Conservation (phyloP, 1,140 invertebrate genomes). For the Drosophila kepulauana region DNA sequence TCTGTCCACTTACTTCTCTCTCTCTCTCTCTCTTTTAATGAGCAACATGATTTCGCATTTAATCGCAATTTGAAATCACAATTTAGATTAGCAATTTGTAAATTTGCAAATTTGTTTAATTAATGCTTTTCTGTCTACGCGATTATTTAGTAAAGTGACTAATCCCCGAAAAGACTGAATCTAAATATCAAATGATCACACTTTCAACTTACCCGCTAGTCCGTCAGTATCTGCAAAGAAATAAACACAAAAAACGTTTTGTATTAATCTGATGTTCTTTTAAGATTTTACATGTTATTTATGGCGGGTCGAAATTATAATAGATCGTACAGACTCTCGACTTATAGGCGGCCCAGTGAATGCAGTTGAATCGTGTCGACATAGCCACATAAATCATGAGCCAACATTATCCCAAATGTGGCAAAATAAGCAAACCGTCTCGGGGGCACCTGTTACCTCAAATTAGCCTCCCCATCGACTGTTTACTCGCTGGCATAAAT, state of each 20-base stretch:
- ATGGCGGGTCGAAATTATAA: not conserved
- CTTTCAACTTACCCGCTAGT: constrained; percentile 40
- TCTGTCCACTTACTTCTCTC: constrained; percentile 19
- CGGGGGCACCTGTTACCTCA: constrained; percentile 65
- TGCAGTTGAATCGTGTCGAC: not conserved
- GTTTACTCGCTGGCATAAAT: constrained; percentile 13
- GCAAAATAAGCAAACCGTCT: constrained; percentile 25
- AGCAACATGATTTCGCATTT: constrained; percentile 33
- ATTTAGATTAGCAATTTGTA: constrained; percentile 66
- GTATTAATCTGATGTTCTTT: not conserved
- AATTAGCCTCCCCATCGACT: constrained; percentile 41
- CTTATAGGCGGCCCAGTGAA: too few relatives aligned
- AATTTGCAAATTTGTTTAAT: constrained; percentile 68
- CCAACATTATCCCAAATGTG: constrained; percentile 35
- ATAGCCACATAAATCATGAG: constrained; percentile 15
- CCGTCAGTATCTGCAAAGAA: constrained; percentile 32
- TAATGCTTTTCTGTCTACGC: constrained; percentile 71
- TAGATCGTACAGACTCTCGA: too few relatives aligned
- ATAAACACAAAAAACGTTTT: not conserved
- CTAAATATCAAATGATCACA: not conserved
- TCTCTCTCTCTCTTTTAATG: not conserved
- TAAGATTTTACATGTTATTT: constrained; percentile 1
- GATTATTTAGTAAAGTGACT: constrained; percentile 38
- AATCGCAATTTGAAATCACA: constrained; percentile 72
- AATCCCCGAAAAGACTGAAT: constrained; percentile 12